phyloP scores from a whole-genome alignment of 2,113 vertebrate species.

The Oreochromis spilurus region DNA sequence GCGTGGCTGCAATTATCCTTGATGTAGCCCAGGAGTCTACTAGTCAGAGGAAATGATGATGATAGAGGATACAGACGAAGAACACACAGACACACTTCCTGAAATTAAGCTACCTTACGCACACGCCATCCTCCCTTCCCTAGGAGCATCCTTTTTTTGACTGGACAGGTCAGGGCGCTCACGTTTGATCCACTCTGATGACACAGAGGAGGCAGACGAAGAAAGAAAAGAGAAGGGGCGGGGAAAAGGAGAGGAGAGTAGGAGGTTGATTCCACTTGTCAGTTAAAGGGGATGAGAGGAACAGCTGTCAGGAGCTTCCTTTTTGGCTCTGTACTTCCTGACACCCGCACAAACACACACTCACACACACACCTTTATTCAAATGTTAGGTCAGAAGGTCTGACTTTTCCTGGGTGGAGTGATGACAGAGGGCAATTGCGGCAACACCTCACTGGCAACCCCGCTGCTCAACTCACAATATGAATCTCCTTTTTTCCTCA shows the following conservation, averaged over 20 bases:
- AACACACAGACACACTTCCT: background rate
- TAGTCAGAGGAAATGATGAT: background rate
- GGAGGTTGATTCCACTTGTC: constrained; percentile 8
- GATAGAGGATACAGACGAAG: background rate
- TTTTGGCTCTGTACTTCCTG: constrained; percentile 10
- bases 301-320: constrained; percentile 65
- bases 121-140: background rate
- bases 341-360: background rate
- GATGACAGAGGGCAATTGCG: background rate
- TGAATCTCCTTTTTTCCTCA: background rate
- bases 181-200: background rate
- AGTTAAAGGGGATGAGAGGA: constrained; percentile 51
- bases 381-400: background rate
- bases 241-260: background rate
- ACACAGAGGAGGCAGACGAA: constrained; percentile 14
- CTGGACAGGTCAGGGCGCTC: constrained; percentile 9
- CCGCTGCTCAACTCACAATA: background rate
- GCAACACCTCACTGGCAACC: background rate
- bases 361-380: constrained; percentile 20
- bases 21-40: constrained; percentile 18
- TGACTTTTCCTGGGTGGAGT: background rate
- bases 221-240: background rate
- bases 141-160: background rate
- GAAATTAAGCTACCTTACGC: background rate
- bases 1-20: constrained; percentile 32